Evolutionary conservation across 2,113 vertebrate species (phyloP).

Genomic region (Odocoileus hemionus): DNA sequence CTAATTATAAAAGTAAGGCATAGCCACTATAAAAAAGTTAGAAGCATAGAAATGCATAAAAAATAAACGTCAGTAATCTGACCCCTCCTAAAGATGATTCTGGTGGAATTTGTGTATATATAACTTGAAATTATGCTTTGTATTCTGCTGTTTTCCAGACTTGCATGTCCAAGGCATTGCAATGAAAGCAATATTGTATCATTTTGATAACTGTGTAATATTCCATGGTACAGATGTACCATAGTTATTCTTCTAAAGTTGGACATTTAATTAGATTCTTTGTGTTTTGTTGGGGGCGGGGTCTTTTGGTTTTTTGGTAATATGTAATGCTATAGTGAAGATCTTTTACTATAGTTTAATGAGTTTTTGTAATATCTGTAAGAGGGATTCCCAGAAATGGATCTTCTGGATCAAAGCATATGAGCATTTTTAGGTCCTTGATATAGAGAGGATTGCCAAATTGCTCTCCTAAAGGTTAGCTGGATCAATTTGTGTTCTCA

Average conservation of each 20-base stretch:
- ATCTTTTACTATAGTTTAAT: background rate
- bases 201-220: background rate
- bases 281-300: background rate
- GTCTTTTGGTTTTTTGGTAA: background rate
- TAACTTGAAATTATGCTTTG: background rate
- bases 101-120: background rate
- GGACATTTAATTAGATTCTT: background rate
- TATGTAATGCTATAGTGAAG: background rate
- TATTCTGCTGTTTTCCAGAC: background rate
- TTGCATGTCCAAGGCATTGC: background rate
- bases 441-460: background rate
- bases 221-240: background rate
- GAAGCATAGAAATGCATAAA: background rate
- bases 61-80: background rate
- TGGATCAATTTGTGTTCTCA: background rate
- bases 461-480: background rate
- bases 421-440: background rate
- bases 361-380: background rate
- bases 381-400: background rate
- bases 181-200: background rate
- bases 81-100: background rate
- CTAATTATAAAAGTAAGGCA: background rate
- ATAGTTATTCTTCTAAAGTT: background rate
- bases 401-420: background rate
- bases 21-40: background rate